These are phyloP conservation scores for Chrysolina oricalcia DNA, from an alignment of 2,888 invertebrate species.

Conservation along the genomic window DNA sequence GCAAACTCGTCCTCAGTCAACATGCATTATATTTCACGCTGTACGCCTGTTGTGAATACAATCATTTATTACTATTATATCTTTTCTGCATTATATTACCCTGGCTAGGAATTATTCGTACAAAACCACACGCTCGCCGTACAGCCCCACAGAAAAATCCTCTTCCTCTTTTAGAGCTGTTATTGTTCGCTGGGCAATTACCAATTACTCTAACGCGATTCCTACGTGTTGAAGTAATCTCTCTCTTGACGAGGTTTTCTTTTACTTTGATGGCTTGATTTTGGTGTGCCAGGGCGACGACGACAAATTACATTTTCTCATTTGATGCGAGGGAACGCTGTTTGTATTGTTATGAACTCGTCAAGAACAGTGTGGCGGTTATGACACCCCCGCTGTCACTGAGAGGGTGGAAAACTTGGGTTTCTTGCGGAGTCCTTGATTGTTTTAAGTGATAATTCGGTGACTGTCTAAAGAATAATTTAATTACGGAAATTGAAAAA, in stretches of 20 bases:
- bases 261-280: conserved; percentile 20
- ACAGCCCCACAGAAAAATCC: neutral
- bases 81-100: neutral
- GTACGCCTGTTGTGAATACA: neutral
- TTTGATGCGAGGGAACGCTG: conserved; percentile 8
- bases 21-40: neutral
- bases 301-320: conserved; percentile 21
- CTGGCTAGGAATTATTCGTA: neutral
- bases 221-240: conserved; percentile 31
- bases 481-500: neutral
- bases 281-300: conserved; percentile 15
- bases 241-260: conserved; percentile 21
- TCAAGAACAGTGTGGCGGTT: neutral
- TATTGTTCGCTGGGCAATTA: conserved; percentile 31
- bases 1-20: too few species aligned
- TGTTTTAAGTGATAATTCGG: neutral
- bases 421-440: neutral
- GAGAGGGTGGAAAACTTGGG: neutral
- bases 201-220: conserved; percentile 26
- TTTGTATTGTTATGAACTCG: conserved; percentile 20
- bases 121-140: neutral
- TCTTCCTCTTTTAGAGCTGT: neutral
- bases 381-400: neutral
- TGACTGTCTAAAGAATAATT: neutral
- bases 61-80: neutral